Percentiles rank a stretch among this genome's conserved stretches.
Conservation (phyloP, 1,140 invertebrate species). For the Maconellicoccus hirsutus region DNA sequence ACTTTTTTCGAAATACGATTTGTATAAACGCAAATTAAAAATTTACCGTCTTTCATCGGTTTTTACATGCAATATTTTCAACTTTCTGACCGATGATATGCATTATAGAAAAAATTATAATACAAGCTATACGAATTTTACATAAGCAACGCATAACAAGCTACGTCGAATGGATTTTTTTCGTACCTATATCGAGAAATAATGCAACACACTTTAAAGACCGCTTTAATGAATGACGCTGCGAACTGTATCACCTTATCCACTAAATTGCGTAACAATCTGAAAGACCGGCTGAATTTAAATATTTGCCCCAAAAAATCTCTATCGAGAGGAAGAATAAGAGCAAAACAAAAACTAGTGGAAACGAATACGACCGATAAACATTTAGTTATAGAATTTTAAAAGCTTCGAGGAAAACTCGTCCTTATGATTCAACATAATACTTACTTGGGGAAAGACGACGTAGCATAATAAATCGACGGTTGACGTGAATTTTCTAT, state of each 20-base stretch:
- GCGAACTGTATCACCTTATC: constrained; percentile 48
- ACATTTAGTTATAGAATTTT: too few relatives aligned
- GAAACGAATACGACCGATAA: neutral
- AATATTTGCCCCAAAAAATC: neutral
- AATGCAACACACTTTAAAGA: constrained; percentile 50
- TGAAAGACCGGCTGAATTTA: constrained; percentile 24
- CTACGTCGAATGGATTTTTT: neutral
- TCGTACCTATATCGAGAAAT: constrained; percentile 44
- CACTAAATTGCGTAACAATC: constrained; percentile 33
- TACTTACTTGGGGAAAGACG: neutral
- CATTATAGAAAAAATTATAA: too few relatives aligned
- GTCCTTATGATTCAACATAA: too few relatives aligned
- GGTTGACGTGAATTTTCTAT: constrained; percentile 37
- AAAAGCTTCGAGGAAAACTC: neutral
- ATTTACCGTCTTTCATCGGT: too few relatives aligned
- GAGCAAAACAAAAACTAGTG: too few relatives aligned
- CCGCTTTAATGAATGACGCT: constrained; percentile 48
- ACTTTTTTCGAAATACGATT: too few relatives aligned
- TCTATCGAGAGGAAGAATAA: too few relatives aligned
- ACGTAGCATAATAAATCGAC: neutral
- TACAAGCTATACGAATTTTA: neutral
- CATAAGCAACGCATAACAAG: neutral
- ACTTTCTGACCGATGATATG: too few relatives aligned
- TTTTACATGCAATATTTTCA: too few relatives aligned
- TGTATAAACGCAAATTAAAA: too few relatives aligned